Evolutionary conservation across 2,888 invertebrate genomes (phyloP), one percentile per base, ranked within the genome.

Genomic region (Ditylenchus weischeri): DNA sequence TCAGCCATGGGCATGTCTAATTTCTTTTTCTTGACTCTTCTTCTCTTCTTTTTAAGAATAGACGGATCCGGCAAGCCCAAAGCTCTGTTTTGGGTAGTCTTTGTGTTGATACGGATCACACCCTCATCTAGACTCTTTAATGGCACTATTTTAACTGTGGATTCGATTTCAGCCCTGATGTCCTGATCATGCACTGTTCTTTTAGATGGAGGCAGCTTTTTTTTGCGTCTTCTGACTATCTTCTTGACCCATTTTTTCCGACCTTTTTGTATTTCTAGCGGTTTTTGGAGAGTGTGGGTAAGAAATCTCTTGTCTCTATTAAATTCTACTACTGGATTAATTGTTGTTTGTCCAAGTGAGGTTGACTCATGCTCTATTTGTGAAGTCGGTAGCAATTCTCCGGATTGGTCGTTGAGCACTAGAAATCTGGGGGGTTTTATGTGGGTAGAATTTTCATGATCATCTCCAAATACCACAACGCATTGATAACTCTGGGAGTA

Each of bases 201-300:
- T 18, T 57, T 57, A 15, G 21, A 15, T 18, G 38, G n/a, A 54
- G 62, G 62, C 7, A 38, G 62, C 57, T 61, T 61, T 23, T 62
- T 62, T 35, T 62, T 62, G 2, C 62, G 48, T 23, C 47, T 47
- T 10, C 54, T 57, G 15, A 35, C 23, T 57, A 29, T 8, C 15
- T 15, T 57, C 57, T 57, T 57, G 11, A 29, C 35, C 15, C 11
- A 57, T 15, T 57, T 23, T 8, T 35, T 29, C 5, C 21, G n/a
- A 7, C 59, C 19, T 36, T 18, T 35, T 59, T 21, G 36, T 4
- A 38, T 15, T 43, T 43, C 43, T 6, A 43, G 11, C 8, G 1
- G 43, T 10, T 10, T 43, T 43, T 43, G 11, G 3, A 2, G 8
- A 43, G 43, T 13, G 43, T 43, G 13, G 3, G 43, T 8, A 3